phyloP scores from a whole-genome alignment of 2,113 vertebrate species.

The Gorsachius goisagi region DNA sequence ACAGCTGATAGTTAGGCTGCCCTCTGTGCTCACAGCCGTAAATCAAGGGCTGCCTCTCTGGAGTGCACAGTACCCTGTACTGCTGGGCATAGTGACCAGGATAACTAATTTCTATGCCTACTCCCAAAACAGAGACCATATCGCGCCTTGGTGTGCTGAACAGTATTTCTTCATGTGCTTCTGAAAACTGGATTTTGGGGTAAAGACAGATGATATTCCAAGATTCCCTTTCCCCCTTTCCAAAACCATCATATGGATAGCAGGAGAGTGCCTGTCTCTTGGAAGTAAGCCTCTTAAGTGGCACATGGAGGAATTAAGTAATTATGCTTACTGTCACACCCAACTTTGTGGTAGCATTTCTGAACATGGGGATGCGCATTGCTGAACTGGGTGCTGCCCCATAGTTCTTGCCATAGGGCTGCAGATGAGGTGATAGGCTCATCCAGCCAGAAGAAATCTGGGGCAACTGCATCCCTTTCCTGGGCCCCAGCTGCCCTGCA shows the following conservation, averaged over 20 bases:
- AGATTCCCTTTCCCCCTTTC: background rate
- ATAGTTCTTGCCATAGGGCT: accelerated
- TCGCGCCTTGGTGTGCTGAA: background rate
- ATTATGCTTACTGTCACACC: background rate
- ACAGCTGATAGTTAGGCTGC: background rate
- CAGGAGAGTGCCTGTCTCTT: background rate
- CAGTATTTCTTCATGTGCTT: accelerated
- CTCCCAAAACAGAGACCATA: background rate
- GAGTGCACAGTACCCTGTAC: accelerated
- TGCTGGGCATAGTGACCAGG: background rate
- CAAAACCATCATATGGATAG: background rate
- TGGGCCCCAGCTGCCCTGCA: background rate
- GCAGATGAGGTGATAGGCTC: background rate
- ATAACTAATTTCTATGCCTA: background rate
- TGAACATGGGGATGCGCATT: accelerated
- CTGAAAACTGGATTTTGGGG: background rate
- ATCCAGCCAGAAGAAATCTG: background rate
- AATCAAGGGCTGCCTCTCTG: background rate
- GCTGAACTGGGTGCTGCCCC: background rate
- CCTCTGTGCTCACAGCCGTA: background rate
- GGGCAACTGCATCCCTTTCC: background rate
- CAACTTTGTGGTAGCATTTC: background rate
- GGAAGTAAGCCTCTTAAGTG: background rate
- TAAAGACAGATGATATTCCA: background rate
- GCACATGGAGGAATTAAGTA: background rate